Conservation (phyloP, 2,797 vertebrate genomes). For the Oophaga sylvatica region DNA sequence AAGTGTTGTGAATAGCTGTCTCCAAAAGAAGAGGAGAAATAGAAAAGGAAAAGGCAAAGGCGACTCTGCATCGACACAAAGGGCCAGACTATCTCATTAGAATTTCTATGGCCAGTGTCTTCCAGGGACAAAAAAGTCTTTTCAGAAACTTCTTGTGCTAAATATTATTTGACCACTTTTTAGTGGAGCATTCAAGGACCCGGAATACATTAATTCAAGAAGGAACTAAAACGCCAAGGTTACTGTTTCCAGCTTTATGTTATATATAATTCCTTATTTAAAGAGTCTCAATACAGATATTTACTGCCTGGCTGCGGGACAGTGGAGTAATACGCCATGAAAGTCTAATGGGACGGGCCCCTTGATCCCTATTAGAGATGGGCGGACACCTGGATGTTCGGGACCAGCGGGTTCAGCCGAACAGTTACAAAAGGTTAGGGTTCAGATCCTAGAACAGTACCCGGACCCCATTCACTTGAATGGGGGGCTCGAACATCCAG, state of each 20-base stretch:
- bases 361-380: background rate
- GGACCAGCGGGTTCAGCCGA: too few species aligned
- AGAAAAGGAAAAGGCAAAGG: slow-evolving; percentile 30
- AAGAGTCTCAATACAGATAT: background rate
- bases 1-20: slow-evolving; percentile 54
- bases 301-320: too few species aligned
- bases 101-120: slow-evolving; percentile 55
- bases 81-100: slow-evolving; percentile 57
- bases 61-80: slow-evolving; percentile 41
- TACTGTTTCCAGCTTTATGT: background rate
- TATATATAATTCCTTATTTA: background rate
- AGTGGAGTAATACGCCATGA: too few species aligned
- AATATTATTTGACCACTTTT: slow-evolving; percentile 53
- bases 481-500: too few species aligned
- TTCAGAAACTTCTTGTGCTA: slow-evolving; percentile 27
- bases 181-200: slow-evolving; percentile 29
- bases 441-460: too few species aligned
- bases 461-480: too few species aligned
- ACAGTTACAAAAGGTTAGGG: too few species aligned
- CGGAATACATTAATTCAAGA: slow-evolving; percentile 41
- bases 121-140: slow-evolving; percentile 35
- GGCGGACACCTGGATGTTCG: too few species aligned
- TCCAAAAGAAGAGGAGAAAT: slow-evolving; percentile 37
- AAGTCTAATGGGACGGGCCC: background rate
- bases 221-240: background rate